Conservation (phyloP, 2,888 invertebrate species). For the Deroplatys truncata region DNA sequence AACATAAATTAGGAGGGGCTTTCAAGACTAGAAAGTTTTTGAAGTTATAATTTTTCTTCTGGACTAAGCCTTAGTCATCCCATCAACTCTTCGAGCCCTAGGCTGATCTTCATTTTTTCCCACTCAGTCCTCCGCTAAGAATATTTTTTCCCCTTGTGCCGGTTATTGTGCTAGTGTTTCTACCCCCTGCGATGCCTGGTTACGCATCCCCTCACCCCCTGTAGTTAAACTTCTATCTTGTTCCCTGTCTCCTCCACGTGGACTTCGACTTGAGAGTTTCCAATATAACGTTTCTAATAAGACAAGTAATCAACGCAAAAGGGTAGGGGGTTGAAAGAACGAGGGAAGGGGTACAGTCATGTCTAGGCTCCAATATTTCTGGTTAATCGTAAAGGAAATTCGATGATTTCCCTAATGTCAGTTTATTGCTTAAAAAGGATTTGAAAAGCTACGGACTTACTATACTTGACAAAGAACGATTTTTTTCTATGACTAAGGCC, state of each 20-base stretch:
- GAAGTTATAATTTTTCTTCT: not conserved
- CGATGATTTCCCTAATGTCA: too few relatives aligned
- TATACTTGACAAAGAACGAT: not conserved
- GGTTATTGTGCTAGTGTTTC: not conserved
- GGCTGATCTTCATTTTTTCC: not conserved
- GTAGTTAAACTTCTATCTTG: not conserved
- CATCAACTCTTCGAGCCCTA: not conserved
- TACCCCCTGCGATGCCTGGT: not conserved
- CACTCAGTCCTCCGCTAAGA: not conserved
- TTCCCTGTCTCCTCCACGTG: not conserved
- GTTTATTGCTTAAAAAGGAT: not conserved
- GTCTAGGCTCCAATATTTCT: not conserved
- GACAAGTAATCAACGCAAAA: slow-evolving; percentile 1
- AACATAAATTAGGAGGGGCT: not conserved
- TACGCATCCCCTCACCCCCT: not conserved
- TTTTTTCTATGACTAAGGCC: too few relatives aligned
- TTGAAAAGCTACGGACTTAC: not conserved
- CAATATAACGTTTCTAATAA: slow-evolving; percentile 7
- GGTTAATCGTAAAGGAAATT: not conserved
- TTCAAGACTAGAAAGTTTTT: not conserved
- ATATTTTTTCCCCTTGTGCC: not conserved
- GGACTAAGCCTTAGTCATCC: not conserved
- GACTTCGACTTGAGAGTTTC: not conserved
- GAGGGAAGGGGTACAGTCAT: not conserved
- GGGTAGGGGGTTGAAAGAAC: not conserved